A percentile compares a stretch with the other conserved stretches of the same genome.
Evolutionary conservation across 2,888 invertebrate genomes (phyloP).

Genomic region (Drosophila robusta): DNA sequence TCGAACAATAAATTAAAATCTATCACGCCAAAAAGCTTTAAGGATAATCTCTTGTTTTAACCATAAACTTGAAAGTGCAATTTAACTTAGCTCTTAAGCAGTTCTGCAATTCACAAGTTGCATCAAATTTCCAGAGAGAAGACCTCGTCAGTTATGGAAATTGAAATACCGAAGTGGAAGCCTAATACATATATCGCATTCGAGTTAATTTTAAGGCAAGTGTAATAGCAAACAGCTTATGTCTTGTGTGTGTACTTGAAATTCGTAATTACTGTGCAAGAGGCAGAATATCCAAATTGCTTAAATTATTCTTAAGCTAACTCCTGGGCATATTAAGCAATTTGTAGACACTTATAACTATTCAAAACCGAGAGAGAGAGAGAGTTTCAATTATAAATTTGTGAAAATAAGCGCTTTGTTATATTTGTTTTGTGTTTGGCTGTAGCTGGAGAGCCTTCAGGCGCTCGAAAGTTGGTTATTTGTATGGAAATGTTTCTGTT

Average conservation of each 20-base stretch:
- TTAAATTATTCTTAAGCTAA: background rate
- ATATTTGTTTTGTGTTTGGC: slow-evolving; percentile 16
- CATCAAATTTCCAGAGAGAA: too few species aligned
- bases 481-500: slow-evolving; percentile 16
- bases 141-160: background rate
- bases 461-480: slow-evolving; percentile 30
- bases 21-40: too few species aligned
- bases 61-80: too few species aligned
- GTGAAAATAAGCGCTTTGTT: slow-evolving; percentile 24
- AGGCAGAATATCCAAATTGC: background rate
- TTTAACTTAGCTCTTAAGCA: too few species aligned
- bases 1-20: too few species aligned
- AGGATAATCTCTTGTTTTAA: too few species aligned
- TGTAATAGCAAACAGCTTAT: background rate
- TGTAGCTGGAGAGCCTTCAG: slow-evolving; percentile 6
- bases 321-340: slow-evolving; percentile 9
- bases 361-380: background rate
- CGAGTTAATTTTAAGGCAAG: background rate
- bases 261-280: background rate
- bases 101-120: too few species aligned
- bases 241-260: background rate
- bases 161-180: too few species aligned
- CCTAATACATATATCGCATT: background rate
- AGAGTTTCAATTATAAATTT: slow-evolving; percentile 37
- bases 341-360: slow-evolving; percentile 16